Percentiles rank a stretch among this genome's conserved stretches.
These are phyloP conservation scores for Spicauda simplicius DNA, from an alignment of 2,888 invertebrate species.

Conservation along the genomic window DNA sequence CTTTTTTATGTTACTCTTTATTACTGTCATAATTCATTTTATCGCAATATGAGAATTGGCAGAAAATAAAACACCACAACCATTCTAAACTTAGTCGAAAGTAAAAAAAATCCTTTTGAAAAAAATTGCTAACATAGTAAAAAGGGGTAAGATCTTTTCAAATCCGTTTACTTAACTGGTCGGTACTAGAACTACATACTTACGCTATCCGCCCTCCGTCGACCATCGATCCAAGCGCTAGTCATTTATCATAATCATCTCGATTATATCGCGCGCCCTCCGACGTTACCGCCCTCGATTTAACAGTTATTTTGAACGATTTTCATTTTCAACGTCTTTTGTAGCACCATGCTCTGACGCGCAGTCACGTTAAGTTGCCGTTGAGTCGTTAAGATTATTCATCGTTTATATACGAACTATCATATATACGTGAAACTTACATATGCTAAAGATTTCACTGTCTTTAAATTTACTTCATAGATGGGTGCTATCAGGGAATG, in stretches of 20 bases:
- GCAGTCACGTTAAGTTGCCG: background rate
- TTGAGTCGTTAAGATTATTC: background rate
- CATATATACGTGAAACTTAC: no score
- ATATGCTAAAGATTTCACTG: no score
- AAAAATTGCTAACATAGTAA: no score
- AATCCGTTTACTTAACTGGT: background rate
- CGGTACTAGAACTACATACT: background rate
- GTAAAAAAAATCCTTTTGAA: no score
- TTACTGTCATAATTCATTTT: no score
- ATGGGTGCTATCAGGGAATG: no score
- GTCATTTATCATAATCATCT: constrained; percentile 82
- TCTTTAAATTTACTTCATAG: no score
- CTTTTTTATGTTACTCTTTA: no score
- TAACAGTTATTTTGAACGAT: constrained; percentile 78
- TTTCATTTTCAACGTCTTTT: constrained; percentile 67
- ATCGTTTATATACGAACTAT: no score
- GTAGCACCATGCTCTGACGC: constrained; percentile 31
- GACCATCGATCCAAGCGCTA: constrained; percentile 47
- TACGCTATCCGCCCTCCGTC: constrained; percentile 16
- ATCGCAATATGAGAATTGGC: no score
- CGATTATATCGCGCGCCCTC: constrained; percentile 75
- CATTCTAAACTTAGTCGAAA: no score
- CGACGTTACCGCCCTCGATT: constrained; percentile 80
- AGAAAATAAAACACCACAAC: no score
- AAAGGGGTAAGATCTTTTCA: background rate